These are phyloP conservation scores for Uloborus diversus DNA, from an alignment of 1,140 invertebrate species.

Conservation along the genomic window DNA sequence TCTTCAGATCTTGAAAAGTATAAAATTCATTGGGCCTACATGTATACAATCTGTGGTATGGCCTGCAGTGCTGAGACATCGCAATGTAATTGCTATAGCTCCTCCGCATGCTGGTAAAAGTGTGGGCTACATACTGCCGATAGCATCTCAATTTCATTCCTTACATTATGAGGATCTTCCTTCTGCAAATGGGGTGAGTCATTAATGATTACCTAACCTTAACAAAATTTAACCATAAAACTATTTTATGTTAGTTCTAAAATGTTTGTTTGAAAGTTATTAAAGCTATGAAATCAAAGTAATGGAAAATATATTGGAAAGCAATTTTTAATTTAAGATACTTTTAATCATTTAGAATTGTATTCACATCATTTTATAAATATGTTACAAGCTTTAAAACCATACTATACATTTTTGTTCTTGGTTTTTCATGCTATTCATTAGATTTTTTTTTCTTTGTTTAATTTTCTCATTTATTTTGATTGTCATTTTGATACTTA, in stretches of 20 bases:
- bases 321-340: too few species aligned
- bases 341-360: too few species aligned
- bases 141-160: neutral
- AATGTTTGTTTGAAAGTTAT: neutral
- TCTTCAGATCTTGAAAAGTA: slow-evolving; percentile 2
- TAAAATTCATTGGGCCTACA: slow-evolving; percentile 22
- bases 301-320: too few species aligned
- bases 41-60: slow-evolving; percentile 43
- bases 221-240: neutral
- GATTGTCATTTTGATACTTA: too few species aligned
- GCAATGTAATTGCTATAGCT: slow-evolving; percentile 13
- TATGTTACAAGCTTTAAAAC: too few species aligned
- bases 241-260: neutral
- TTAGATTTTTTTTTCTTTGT: too few species aligned
- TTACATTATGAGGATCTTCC: neutral
- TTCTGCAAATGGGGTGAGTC: slow-evolving; percentile 22
- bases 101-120: slow-evolving; percentile 49
- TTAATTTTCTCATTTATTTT: too few species aligned
- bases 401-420: too few species aligned
- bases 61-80: slow-evolving; percentile 15
- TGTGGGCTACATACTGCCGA: slow-evolving; percentile 28
- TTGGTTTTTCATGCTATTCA: too few species aligned
- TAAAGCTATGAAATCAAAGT: too few species aligned
- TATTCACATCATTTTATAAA: too few species aligned
- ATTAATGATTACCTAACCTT: neutral